A percentile compares a stretch with the other conserved stretches of the same genome.
phyloP scores from a whole-genome alignment of 2,113 vertebrate species.

The Urocolius indicus region DNA sequence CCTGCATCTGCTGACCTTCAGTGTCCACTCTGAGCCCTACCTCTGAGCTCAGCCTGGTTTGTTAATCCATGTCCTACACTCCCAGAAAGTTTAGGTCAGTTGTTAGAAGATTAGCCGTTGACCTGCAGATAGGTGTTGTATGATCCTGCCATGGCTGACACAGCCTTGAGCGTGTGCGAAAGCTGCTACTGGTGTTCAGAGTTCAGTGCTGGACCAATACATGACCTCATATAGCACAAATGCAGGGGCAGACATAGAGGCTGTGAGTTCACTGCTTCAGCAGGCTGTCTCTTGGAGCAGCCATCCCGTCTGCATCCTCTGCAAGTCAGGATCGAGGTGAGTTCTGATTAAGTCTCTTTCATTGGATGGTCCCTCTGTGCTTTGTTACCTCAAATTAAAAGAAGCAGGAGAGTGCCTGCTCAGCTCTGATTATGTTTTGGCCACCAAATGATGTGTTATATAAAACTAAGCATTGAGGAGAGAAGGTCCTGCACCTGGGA shows the following conservation, averaged over 20 bases:
- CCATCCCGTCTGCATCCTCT: neutral
- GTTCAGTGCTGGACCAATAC: neutral
- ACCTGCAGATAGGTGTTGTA: neutral
- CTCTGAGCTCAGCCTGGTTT: neutral
- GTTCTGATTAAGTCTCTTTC: neutral
- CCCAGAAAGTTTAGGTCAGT: neutral
- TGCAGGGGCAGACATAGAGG: neutral
- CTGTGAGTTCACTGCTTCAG: neutral
- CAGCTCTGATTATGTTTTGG: neutral
- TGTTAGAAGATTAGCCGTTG: neutral
- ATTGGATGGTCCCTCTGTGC: neutral
- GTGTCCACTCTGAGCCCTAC: neutral
- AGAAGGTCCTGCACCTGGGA: neutral
- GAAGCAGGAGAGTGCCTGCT: neutral
- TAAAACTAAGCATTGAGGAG: neutral
- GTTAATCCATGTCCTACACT: neutral
- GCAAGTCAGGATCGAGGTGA: accelerated
- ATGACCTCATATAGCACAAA: neutral
- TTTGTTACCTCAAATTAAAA: neutral
- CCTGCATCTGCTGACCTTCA: neutral
- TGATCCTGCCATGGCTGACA: accelerated
- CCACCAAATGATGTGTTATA: neutral
- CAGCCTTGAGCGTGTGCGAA: accelerated
- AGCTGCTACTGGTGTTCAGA: neutral
- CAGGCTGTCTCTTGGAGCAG: neutral